Evolutionary conservation across 2,113 vertebrate species (phyloP).

Genomic region (Dasyprocta punctata): DNA sequence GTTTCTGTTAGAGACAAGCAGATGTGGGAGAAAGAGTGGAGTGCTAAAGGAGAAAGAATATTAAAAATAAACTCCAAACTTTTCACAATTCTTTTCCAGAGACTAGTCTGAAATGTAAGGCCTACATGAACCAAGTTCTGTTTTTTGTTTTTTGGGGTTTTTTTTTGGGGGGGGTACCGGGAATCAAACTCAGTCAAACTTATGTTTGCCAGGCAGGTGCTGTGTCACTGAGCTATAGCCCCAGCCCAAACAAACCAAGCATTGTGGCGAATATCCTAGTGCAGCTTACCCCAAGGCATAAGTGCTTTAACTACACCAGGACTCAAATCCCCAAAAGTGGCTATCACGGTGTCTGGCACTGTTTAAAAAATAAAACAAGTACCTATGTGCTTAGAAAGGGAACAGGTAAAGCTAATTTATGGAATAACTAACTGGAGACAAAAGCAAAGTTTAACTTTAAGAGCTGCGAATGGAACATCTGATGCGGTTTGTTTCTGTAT

Average conservation of each 20-base stretch:
- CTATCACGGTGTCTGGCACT: not conserved
- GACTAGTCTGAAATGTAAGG: not conserved
- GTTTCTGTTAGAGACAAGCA: not conserved
- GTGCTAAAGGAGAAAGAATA: not conserved
- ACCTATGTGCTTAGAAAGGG: not conserved
- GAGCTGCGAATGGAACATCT: slow-evolving; percentile 16
- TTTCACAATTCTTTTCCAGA: not conserved
- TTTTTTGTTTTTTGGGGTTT: no score
- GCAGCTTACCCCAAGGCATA: not conserved
- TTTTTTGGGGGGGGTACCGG: no score
- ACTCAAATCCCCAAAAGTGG: not conserved
- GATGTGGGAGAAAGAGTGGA: no score
- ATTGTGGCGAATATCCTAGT: not conserved
- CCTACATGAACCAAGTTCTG: not conserved
- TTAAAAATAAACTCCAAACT: not conserved
- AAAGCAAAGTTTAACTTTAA: not conserved
- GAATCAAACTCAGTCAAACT: not conserved
- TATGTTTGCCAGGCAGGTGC: not conserved
- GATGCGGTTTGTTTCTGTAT: not conserved
- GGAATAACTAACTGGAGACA: not conserved
- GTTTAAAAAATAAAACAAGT: not conserved
- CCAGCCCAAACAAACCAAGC: not conserved
- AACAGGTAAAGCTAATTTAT: not conserved
- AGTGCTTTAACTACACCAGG: not conserved
- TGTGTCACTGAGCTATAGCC: not conserved